Percentiles rank a stretch among this genome's conserved stretches.
These are phyloP conservation scores for Apotomis capreana DNA, from an alignment of 2,888 invertebrate genomes.

Conservation along the genomic window DNA sequence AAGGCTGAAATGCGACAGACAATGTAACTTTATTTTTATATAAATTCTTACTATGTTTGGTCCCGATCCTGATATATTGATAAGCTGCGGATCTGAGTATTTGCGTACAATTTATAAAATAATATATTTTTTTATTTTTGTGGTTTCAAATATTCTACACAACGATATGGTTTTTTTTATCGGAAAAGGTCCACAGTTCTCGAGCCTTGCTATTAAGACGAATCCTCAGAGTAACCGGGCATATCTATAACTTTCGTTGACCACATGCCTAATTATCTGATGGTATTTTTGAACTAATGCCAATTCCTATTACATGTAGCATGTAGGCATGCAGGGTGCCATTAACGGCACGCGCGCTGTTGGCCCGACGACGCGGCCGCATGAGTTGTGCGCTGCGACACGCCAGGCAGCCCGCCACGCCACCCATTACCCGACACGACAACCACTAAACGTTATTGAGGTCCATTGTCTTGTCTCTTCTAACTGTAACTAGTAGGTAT, in stretches of 20 bases:
- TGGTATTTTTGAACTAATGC: neutral
- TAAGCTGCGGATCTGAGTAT: no score
- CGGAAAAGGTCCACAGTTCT: no score
- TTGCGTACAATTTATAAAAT: no score
- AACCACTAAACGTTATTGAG: constrained; percentile 10
- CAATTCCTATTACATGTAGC: neutral
- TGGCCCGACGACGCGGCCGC: neutral
- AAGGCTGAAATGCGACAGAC: no score
- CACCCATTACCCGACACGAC: neutral
- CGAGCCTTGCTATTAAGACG: no score
- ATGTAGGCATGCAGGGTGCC: neutral
- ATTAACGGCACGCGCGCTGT: neutral
- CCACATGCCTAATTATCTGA: neutral
- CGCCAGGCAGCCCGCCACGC: neutral
- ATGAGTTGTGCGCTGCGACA: neutral
- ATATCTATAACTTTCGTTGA: neutral
- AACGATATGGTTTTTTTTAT: no score
- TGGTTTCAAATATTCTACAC: no score
- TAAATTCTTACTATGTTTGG: no score
- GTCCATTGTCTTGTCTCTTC: constrained; percentile 10
- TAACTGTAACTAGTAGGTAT: neutral
- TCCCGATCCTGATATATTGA: no score
- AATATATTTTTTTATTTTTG: no score
- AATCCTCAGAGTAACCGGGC: no score
- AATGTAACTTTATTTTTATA: no score